Conservation (phyloP, 2,888 invertebrate genomes). For the Rhodophaea formosa region DNA sequence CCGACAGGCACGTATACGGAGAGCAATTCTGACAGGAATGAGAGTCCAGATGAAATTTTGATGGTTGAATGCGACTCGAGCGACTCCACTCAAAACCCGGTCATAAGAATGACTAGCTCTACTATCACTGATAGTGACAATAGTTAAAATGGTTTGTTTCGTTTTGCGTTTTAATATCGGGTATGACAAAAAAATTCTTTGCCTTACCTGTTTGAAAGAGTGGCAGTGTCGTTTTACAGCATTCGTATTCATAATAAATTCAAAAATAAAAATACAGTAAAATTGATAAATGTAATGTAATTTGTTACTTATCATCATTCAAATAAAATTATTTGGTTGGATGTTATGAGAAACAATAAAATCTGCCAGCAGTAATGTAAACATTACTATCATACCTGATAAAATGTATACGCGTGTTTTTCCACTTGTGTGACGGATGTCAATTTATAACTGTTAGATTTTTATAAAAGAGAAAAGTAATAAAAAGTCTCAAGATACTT, state of each 20-base stretch:
- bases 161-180: neutral
- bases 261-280: too few species aligned
- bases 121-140: slow-evolving; percentile 72
- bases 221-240: neutral
- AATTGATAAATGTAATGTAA: too few species aligned
- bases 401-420: neutral
- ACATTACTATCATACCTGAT: neutral
- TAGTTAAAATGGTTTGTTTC: slow-evolving; percentile 46
- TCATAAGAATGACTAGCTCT: slow-evolving; percentile 74
- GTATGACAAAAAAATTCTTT: neutral
- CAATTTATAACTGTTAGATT: slow-evolving; percentile 41
- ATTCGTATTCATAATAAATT: too few species aligned
- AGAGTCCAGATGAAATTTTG: slow-evolving; percentile 71
- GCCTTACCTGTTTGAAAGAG: neutral
- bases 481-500: slow-evolving; percentile 38
- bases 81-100: slow-evolving; percentile 71
- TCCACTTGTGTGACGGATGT: slow-evolving; percentile 24
- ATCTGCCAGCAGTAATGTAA: too few species aligned
- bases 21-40: slow-evolving; percentile 72
- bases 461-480: slow-evolving; percentile 35
- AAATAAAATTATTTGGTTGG: too few species aligned
- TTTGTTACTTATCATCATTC: too few species aligned
- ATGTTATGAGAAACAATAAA: too few species aligned
- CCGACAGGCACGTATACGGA: slow-evolving; percentile 73
- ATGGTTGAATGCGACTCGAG: slow-evolving; percentile 77